These are phyloP conservation scores for Parochlus steinenii DNA, from an alignment of 2,888 invertebrate genomes.

Conservation along the genomic window DNA sequence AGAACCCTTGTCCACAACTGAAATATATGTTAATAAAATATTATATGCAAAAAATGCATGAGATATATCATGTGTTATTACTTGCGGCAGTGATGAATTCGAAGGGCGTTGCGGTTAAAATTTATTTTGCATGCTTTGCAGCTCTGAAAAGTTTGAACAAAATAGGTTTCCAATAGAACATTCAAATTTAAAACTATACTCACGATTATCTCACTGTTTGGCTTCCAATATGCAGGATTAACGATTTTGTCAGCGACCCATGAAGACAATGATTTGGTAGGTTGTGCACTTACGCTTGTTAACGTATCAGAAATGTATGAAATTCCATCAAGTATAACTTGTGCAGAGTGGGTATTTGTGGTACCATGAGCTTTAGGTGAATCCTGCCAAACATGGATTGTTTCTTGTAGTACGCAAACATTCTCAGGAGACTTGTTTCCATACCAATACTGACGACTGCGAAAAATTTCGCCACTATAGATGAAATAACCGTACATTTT, in stretches of 20 bases:
- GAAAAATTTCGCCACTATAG: constrained; percentile 34
- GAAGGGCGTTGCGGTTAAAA: constrained; percentile 37
- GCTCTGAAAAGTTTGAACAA: constrained; percentile 28
- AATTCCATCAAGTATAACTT: constrained; percentile 46
- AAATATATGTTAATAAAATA: too few relatives aligned
- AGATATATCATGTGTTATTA: background rate
- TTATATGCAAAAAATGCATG: background rate
- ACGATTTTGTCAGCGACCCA: constrained; percentile 60
- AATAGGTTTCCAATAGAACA: constrained; percentile 5
- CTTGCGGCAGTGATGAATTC: constrained; percentile 54
- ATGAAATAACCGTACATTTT: too few relatives aligned
- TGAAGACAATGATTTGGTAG: constrained; percentile 44
- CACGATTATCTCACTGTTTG: constrained; percentile 56
- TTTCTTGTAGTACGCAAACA: constrained; percentile 43
- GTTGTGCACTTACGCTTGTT: constrained; percentile 47
- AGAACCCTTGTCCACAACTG: constrained; percentile 68
- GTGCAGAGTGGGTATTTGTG: constrained; percentile 36
- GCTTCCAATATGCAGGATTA: constrained; percentile 65
- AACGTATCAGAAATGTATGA: constrained; percentile 44
- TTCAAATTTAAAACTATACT: constrained; percentile 17
- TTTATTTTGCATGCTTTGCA: constrained; percentile 46
- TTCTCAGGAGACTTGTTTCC: constrained; percentile 60
- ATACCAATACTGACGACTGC: constrained; percentile 65
- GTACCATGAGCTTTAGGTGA: constrained; percentile 33
- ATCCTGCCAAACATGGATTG: constrained; percentile 52